Evolutionary conservation across 2,113 vertebrate species (phyloP).

Genomic region (Festucalex cinctus): DNA sequence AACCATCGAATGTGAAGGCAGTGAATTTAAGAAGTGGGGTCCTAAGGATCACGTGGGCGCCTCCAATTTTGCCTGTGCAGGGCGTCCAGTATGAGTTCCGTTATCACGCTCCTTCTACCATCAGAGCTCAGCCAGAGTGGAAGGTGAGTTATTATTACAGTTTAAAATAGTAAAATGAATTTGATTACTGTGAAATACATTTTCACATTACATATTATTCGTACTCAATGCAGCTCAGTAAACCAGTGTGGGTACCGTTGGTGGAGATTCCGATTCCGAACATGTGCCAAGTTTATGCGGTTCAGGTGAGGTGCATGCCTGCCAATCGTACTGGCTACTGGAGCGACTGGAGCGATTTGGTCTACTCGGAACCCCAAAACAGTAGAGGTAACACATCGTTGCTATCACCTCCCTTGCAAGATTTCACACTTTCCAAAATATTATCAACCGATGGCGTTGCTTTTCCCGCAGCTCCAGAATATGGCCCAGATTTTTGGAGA

Average conservation of each 20-base stretch:
- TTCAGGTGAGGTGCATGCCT: constrained; percentile 79
- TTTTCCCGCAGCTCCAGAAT: constrained; percentile 75
- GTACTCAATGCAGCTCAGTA: constrained; percentile 50
- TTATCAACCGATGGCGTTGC: constrained; percentile 10
- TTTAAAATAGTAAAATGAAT: not conserved
- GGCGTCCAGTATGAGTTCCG: constrained; percentile 80
- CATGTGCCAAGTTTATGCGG: constrained; percentile 72
- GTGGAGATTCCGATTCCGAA: constrained; percentile 57
- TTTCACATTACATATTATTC: not conserved
- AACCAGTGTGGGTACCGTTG: constrained; percentile 27
- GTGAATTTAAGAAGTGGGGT: constrained; percentile 70
- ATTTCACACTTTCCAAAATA: not conserved
- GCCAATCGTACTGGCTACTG: constrained; percentile 72
- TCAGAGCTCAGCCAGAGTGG: constrained; percentile 67
- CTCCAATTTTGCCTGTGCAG: constrained; percentile 66
- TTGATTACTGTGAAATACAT: not conserved
- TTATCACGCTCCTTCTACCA: constrained; percentile 47
- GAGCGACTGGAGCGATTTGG: constrained; percentile 84
- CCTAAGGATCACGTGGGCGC: constrained; percentile 79
- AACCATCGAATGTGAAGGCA: constrained; percentile 75
- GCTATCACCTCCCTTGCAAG: not conserved
- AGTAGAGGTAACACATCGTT: constrained; percentile 74
- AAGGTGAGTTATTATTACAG: constrained; percentile 69
- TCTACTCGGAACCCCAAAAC: constrained; percentile 68
- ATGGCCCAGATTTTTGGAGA: constrained; percentile 90